Percentiles rank a stretch among this genome's conserved stretches.
These are phyloP conservation scores for Drosophila nasuta DNA, from an alignment of 1,140 invertebrate genomes.

Conservation along the genomic window DNA sequence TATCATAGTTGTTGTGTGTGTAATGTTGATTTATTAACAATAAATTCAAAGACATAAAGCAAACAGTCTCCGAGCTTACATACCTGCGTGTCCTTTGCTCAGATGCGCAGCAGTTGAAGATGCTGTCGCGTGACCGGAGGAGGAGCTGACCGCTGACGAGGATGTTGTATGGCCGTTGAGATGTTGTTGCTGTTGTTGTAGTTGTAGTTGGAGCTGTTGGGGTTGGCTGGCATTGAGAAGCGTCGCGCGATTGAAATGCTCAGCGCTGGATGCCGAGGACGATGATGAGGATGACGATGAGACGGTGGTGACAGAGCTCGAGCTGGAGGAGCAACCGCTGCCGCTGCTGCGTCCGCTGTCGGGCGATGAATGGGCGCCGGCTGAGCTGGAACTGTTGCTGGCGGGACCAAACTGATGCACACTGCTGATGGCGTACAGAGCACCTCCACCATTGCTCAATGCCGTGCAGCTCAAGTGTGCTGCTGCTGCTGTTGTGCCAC, in stretches of 20 bases:
- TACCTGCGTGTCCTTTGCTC: constrained; percentile 69
- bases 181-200: constrained; percentile 32
- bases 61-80: constrained; percentile 5
- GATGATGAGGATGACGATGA: constrained; percentile 70
- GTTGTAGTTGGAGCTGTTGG: constrained; percentile 52
- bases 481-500: constrained; percentile 40
- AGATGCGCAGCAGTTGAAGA: constrained; percentile 74
- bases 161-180: constrained; percentile 31
- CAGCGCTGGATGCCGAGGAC: constrained; percentile 69
- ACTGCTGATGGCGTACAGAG: constrained; percentile 84
- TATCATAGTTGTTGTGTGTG: constrained; percentile 44
- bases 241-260: constrained; percentile 61
- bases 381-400: constrained; percentile 63
- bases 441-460: constrained; percentile 83
- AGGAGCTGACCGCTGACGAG: constrained; percentile 53
- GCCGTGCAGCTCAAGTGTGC: constrained; percentile 64
- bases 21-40: constrained; percentile 69
- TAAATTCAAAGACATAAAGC: constrained; percentile 44
- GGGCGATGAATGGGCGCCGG: constrained; percentile 57
- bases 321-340: constrained; percentile 64
- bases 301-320: constrained; percentile 60
- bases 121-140: constrained; percentile 59
- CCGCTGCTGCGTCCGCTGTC: constrained; percentile 69
- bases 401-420: constrained; percentile 81
- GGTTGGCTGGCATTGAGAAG: constrained; percentile 57